Conservation (phyloP, 2,113 vertebrate species). For the Choloepus hoffmanni region DNA sequence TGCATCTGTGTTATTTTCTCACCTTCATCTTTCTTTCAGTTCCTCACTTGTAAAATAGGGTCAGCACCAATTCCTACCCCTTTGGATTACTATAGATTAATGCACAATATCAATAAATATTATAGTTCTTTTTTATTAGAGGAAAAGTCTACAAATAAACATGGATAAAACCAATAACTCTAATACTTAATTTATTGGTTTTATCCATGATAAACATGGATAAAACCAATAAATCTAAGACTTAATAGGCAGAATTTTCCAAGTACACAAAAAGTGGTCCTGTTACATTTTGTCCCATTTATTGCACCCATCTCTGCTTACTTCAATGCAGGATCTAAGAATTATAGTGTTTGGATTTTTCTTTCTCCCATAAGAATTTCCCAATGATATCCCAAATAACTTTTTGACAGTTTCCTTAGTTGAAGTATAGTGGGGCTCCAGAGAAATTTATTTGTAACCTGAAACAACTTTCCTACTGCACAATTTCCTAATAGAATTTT, state of each 20-base stretch:
- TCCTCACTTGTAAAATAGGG: too few relatives aligned
- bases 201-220: too few relatives aligned
- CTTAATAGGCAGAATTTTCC: too few relatives aligned
- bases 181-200: too few relatives aligned
- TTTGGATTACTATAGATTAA: background rate
- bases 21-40: background rate
- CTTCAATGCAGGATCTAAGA: too few relatives aligned
- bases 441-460: too few relatives aligned
- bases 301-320: too few relatives aligned
- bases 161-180: too few relatives aligned
- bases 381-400: background rate
- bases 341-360: background rate
- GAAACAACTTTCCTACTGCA: background rate
- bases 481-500: constrained; percentile 76
- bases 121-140: background rate
- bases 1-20: background rate
- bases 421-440: background rate
- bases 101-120: background rate
- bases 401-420: background rate
- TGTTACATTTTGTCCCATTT: too few relatives aligned
- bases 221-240: too few relatives aligned
- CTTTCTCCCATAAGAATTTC: background rate
- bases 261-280: too few relatives aligned
- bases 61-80: background rate
- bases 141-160: background rate